Conservation (phyloP, 2,113 vertebrate species). For the Oreochromis niloticus region DNA sequence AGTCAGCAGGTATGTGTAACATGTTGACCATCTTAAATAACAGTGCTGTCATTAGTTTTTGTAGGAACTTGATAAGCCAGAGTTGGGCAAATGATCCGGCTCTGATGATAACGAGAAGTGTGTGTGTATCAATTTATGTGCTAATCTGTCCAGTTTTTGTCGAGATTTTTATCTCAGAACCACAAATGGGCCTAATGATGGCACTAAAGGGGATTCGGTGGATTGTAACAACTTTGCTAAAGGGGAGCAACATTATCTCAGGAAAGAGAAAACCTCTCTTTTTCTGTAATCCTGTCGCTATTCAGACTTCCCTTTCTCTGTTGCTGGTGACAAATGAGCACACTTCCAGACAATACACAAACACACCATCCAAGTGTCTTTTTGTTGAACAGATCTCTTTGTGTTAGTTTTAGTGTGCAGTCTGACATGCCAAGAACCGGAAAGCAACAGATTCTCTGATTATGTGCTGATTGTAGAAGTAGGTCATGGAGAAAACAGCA, state of each 20-base stretch:
- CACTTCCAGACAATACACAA: background rate
- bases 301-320: background rate
- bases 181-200: background rate
- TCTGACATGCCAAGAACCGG: background rate
- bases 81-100: background rate
- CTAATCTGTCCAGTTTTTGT: background rate
- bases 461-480: constrained; percentile 39
- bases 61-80: background rate
- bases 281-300: background rate
- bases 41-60: background rate
- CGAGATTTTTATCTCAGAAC: background rate
- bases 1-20: background rate
- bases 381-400: background rate
- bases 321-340: background rate
- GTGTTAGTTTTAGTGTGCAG: background rate
- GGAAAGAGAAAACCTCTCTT: background rate
- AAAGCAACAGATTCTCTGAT: constrained; percentile 22
- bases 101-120: background rate
- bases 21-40: background rate
- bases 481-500: constrained; percentile 31
- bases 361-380: background rate
- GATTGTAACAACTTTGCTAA: background rate
- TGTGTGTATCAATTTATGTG: background rate
- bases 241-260: background rate
- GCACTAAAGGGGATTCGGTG: rapidly evolving